Evolutionary conservation across 2,113 vertebrate genomes (phyloP).

Genomic region (Oncorhynchus nerka): DNA sequence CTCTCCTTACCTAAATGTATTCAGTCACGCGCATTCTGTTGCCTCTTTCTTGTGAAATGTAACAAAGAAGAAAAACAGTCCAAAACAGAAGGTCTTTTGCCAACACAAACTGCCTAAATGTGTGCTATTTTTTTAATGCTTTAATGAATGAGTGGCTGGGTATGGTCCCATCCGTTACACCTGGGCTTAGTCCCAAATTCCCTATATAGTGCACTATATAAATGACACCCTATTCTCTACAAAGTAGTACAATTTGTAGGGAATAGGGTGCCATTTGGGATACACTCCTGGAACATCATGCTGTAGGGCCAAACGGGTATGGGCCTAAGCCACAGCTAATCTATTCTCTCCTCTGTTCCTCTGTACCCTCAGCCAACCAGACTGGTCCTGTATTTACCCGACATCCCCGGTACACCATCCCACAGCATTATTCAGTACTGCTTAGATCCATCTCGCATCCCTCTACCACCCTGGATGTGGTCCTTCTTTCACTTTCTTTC

Average conservation of each 20-base stretch:
- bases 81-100: conserved; percentile 39
- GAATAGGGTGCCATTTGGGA: no score
- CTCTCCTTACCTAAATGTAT: conserved; percentile 34
- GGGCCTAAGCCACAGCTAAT: not conserved
- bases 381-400: no score
- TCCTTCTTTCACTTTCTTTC: no score
- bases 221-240: no score
- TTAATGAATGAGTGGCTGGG: conserved; percentile 62
- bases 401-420: no score
- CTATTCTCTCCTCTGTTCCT: no score
- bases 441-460: not conserved
- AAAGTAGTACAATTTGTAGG: no score
- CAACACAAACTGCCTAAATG: conserved; percentile 56
- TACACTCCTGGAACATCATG: conserved; percentile 58
- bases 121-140: conserved; percentile 53
- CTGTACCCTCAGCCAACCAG: no score
- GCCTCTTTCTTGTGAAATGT: conserved; percentile 27
- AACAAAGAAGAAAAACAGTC: conserved; percentile 48
- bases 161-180: conserved; percentile 31
- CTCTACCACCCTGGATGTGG: no score
- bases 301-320: conserved; percentile 13
- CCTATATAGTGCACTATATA: no score
- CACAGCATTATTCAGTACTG: no score
- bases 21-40: conserved; percentile 48
- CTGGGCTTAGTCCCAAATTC: no score